Conservation (phyloP, 2,888 invertebrate genomes). For the Pseudoips prasinana region DNA sequence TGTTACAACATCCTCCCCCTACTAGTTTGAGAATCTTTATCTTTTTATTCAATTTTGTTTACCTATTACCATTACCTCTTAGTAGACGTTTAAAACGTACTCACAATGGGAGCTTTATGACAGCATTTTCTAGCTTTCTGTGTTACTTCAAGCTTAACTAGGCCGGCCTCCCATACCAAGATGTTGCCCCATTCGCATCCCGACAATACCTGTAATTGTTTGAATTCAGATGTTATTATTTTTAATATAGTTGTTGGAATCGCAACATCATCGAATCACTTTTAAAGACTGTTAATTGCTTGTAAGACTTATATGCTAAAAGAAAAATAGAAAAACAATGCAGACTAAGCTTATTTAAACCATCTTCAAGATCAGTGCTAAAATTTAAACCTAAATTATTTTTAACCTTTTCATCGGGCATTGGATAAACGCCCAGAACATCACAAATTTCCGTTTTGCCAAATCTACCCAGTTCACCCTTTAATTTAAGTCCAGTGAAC, state of each 20-base stretch:
- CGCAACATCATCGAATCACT: too few species aligned
- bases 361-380: too few species aligned
- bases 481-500: constrained; percentile 94
- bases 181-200: constrained; percentile 96
- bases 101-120: constrained; percentile 87
- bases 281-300: neutral
- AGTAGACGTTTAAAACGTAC: too few species aligned
- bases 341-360: too few species aligned
- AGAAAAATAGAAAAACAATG: too few species aligned
- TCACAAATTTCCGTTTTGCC: constrained; percentile 96
- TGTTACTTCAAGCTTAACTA: constrained; percentile 92
- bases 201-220: constrained; percentile 84
- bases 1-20: too few species aligned
- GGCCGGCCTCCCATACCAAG: constrained; percentile 93
- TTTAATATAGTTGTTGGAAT: too few species aligned
- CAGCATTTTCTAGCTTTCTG: constrained; percentile 87
- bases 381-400: neutral
- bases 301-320: neutral
- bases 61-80: too few species aligned
- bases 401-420: constrained; percentile 91
- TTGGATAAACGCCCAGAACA: constrained; percentile 90
- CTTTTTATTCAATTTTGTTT: too few species aligned
- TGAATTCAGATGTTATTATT: neutral
- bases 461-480: constrained; percentile 94
- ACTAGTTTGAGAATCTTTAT: too few species aligned